Evolutionary conservation across 2,113 vertebrate genomes (phyloP), one percentile per base, ranked within the genome.

Genomic region (Pantherophis guttatus): DNA sequence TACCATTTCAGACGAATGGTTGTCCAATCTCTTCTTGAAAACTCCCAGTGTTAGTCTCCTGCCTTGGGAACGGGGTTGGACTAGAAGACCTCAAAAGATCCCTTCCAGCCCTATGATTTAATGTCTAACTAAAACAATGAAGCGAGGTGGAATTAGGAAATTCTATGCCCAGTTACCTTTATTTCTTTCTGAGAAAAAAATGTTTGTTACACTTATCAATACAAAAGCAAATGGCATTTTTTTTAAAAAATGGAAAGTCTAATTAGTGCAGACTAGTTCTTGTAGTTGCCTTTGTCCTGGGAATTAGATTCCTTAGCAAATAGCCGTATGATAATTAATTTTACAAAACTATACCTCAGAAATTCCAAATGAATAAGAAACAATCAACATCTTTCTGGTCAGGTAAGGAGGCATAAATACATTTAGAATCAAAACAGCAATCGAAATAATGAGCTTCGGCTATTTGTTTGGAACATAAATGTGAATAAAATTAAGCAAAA

Each of bases 401-500:
- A 95, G 54, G 0, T 48, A 95, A 94, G 94, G 94, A 48, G 50
- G 92, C 94, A 90, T 94, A 96, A 93, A 95, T 94, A 90, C 12
- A 24, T 58, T 94, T 96, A 96, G 94, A 93, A 95, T 95, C 91
- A 92, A 95, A 92, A 92, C 89, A 94, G 95, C 96, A 54, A 85
- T 70, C 92, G 57, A 91, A 90, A 96, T 96, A 97, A 95, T 90
- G 87, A 5, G 95, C 19, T 92, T 39, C 44, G 70, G 12, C 13
- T 94, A 50, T 89, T 87, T 92, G 44, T 59, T 50, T 93, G 65
- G 95, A 94, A 94, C 94, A 94, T 94, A 93, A 93, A 93, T 91
- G 96, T 96, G 91, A 93, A 95, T 95, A 96, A 95, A 96, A 96
- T 95, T 0, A 95, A 94, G 95, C 39, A 29, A 94, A 81, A 57